phyloP scores from a whole-genome alignment of 2,888 invertebrate species.

The Epirrhoe alternata region DNA sequence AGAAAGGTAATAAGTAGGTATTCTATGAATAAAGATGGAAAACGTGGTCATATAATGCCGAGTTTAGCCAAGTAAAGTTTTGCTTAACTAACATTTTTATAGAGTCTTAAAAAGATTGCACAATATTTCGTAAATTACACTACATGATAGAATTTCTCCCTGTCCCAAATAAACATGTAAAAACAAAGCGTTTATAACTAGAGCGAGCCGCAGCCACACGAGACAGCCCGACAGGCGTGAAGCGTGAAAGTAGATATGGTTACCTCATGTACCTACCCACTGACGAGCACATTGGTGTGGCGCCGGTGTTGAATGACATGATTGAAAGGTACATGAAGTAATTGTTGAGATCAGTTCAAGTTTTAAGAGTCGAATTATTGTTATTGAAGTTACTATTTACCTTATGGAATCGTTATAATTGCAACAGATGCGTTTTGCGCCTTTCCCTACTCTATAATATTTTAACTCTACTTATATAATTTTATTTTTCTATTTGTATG shows the following conservation, averaged over 20 bases:
- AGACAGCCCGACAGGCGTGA: conserved; percentile 47
- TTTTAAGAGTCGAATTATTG: not conserved
- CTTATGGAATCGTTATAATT: not conserved
- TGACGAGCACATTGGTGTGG: not conserved
- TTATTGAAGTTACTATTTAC: not conserved
- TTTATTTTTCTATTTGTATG: too few relatives aligned
- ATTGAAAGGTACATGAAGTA: conserved; percentile 5
- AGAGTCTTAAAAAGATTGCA: not conserved
- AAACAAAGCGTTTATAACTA: conserved; percentile 32
- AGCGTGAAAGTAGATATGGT: conserved; percentile 48
- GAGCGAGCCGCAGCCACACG: conserved; percentile 34
- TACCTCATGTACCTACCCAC: conserved; percentile 25
- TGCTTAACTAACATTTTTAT: too few relatives aligned
- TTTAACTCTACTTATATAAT: too few relatives aligned
- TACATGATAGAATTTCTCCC: conserved; percentile 10
- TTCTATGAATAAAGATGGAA: too few relatives aligned
- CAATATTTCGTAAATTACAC: not conserved
- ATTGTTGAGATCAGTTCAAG: not conserved
- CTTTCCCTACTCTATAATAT: too few relatives aligned
- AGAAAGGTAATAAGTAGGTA: too few relatives aligned
- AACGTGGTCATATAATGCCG: too few relatives aligned
- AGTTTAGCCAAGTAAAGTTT: too few relatives aligned
- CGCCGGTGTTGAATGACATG: conserved; percentile 3
- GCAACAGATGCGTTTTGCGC: too few relatives aligned
- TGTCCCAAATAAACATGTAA: conserved; percentile 14